Base-by-base conservation (phyloP, 2,113 vertebrate species). In the Trachemys scripta region DNA sequence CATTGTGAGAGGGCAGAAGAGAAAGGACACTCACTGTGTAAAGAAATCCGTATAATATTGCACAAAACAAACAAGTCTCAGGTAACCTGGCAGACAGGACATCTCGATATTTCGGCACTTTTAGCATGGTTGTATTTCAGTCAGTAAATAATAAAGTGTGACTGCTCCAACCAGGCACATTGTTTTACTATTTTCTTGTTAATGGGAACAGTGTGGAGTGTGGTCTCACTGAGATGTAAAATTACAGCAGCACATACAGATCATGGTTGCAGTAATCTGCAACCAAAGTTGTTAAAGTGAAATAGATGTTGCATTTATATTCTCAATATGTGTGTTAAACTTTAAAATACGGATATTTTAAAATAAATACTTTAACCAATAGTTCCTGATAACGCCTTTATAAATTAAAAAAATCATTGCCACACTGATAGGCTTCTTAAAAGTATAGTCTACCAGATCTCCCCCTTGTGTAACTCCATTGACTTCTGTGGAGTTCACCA, bases 111-210 rank as follows among this genome's bases (percentile, higher is more conserved):
- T 94, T 95, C 51, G 89, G 94, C 91, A 92, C 86, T 93, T 95
- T 96, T 87, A 81, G 50, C 25, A 51, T 29, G 49, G 11, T 93
- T 92, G 92, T 88, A 93, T 91, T 89, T 93, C 45, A 89, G 31
- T 95, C 78, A 84, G 54, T 95, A 92, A 96, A 87, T 76, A 97
- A 97, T 97, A 98, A 97, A 93, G 82, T 62, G 27, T 96, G 96
- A 88, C 84, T 94, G 76, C 94, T 97, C 95, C 94, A 97, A 96
- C n/a, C n/a, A 84, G 92, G 92, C 47, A 84, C 80, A 47, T 65
- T 87, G 93, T 96, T 97, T 96, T 96, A 75, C 85, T 91, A 86
- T 82, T 91, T 97, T 97, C 89, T 86, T 92, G 13, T 69, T 76
- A 79, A 29, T 20, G 57, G 75, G 25, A 79, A n/a, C 5, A 25